Conservation (phyloP, 2,113 vertebrate genomes). For the Tupaia chinensis region DNA sequence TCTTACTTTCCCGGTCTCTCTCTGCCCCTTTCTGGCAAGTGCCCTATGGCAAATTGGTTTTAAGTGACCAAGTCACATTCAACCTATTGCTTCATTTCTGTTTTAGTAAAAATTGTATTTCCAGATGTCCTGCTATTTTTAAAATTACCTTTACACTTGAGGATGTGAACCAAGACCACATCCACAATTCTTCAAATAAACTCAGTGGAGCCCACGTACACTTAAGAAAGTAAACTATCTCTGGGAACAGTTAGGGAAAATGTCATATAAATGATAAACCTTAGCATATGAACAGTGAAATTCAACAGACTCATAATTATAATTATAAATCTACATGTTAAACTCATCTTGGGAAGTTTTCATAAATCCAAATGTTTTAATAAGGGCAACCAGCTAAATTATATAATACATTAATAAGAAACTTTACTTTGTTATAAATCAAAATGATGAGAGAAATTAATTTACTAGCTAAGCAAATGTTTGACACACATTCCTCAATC, state of each 20-base stretch:
- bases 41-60: too few relatives aligned
- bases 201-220: neutral
- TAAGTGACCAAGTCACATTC: neutral
- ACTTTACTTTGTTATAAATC: neutral
- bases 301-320: neutral
- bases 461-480: neutral
- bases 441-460: neutral
- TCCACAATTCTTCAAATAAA: neutral
- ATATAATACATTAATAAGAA: neutral
- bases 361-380: neutral
- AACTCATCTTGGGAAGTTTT: neutral
- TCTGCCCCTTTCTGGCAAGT: too few relatives aligned
- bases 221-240: constrained; percentile 6
- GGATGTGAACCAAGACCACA: neutral
- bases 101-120: neutral
- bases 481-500: neutral
- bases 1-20: too few relatives aligned
- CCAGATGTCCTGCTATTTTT: neutral
- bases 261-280: neutral
- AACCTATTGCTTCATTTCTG: neutral
- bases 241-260: neutral
- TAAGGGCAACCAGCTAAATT: neutral
- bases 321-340: neutral
- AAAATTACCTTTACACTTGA: neutral
- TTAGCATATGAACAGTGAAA: constrained; percentile 24